phyloP scores from a whole-genome alignment of 1,140 invertebrate species.

The Gryllus bimaculatus region DNA sequence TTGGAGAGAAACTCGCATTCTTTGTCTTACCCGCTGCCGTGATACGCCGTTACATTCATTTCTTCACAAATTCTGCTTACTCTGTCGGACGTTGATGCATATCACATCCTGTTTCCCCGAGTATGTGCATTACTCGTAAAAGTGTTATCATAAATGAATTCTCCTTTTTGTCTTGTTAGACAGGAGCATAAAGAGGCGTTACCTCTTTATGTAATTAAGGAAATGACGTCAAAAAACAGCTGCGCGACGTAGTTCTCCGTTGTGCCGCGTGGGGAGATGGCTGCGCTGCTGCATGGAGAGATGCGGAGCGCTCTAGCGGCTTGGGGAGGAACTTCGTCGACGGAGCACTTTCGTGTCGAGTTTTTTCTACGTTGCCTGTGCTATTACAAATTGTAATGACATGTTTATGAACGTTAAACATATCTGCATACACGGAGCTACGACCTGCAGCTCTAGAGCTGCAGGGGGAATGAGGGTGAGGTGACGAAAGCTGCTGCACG shows the following conservation, averaged over 20 bases:
- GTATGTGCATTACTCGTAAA: no score
- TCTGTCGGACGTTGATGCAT: no score
- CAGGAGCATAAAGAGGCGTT: background rate
- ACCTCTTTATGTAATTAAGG: background rate
- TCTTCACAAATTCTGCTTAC: no score
- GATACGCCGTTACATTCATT: no score
- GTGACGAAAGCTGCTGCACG: background rate
- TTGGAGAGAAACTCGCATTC: no score
- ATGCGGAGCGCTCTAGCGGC: background rate
- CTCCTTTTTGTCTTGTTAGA: background rate
- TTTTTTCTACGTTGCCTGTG: background rate
- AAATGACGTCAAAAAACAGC: background rate
- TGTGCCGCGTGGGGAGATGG: background rate
- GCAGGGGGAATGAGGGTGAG: background rate
- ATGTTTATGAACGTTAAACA: background rate
- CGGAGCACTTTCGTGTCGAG: background rate
- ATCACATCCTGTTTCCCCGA: no score
- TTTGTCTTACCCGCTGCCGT: no score
- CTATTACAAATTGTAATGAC: constrained; percentile 1
- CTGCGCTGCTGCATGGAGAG: background rate
- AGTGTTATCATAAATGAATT: background rate
- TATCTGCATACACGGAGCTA: background rate
- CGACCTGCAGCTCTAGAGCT: background rate
- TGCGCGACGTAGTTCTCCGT: background rate
- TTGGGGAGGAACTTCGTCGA: no score